Conservation (phyloP, 2,797 vertebrate species). For the Amblyraja radiata region DNA sequence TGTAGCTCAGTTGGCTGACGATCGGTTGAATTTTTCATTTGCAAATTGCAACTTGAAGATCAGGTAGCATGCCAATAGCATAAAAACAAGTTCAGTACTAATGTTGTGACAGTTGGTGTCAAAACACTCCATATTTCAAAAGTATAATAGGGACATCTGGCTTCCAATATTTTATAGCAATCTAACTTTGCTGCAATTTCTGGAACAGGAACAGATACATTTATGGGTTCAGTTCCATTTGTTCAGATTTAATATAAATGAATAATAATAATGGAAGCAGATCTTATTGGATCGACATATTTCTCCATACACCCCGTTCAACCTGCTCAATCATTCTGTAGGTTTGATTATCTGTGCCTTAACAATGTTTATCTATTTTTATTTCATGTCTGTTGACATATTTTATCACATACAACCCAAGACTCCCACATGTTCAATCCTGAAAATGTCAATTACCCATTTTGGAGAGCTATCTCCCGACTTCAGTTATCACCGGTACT, state of each 20-base stretch:
- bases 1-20: background rate
- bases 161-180: background rate
- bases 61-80: background rate
- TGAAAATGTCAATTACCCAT: background rate
- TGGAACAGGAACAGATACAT: background rate
- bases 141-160: background rate
- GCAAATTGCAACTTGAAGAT: background rate
- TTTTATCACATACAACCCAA: background rate
- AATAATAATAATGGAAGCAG: background rate
- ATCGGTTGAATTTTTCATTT: background rate
- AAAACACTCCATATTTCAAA: background rate
- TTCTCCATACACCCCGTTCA: background rate
- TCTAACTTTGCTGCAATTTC: background rate
- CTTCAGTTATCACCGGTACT: background rate
- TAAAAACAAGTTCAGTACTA: background rate
- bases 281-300: too few relatives aligned
- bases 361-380: background rate
- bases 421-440: background rate
- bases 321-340: background rate
- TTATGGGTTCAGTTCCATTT: background rate
- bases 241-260: background rate
- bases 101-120: background rate
- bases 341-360: background rate
- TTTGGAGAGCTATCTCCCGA: background rate
- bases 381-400: background rate